Evolutionary conservation across 2,797 vertebrate species (phyloP).

Genomic region (Pelodytes ibericus): DNA sequence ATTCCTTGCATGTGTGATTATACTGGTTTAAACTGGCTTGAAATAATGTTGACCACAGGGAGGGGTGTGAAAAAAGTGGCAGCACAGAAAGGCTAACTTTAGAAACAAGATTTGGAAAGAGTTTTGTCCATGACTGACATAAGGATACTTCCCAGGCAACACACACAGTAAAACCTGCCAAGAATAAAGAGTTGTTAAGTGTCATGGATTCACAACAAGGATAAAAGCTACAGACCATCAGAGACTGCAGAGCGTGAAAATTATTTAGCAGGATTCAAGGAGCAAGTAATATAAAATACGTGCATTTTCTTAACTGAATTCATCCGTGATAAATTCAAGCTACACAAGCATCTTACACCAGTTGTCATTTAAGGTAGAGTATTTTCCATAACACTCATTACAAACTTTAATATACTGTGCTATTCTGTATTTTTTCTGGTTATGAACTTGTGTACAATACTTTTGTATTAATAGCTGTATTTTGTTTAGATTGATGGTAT

Average conservation of each 20-base stretch:
- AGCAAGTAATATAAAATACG: background rate
- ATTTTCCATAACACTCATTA: background rate
- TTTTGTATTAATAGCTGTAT: too few relatives aligned
- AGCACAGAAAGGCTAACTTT: constrained; percentile 39
- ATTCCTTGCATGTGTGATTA: constrained; percentile 17
- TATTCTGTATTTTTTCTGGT: too few relatives aligned
- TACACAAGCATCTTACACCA: background rate
- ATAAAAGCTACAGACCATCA: background rate
- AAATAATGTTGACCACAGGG: constrained; percentile 48
- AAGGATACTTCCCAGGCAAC: background rate
- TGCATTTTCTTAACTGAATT: background rate
- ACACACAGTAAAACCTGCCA: background rate
- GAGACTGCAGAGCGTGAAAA: background rate
- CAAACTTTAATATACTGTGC: too few relatives aligned
- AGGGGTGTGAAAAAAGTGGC: constrained; percentile 19
- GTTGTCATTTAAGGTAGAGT: background rate
- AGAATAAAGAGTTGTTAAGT: background rate
- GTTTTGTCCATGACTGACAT: constrained; percentile 35
- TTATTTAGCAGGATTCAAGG: background rate
- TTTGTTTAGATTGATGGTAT: too few relatives aligned
- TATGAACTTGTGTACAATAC: too few relatives aligned
- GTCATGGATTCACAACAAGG: background rate
- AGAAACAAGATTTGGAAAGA: constrained; percentile 51
- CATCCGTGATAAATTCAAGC: background rate
- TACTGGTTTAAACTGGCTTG: constrained; percentile 46